Percentiles rank a stretch among this genome's conserved stretches.
These are phyloP conservation scores for Drosophila conformis DNA, from an alignment of 2,888 invertebrate species.

Conservation along the genomic window DNA sequence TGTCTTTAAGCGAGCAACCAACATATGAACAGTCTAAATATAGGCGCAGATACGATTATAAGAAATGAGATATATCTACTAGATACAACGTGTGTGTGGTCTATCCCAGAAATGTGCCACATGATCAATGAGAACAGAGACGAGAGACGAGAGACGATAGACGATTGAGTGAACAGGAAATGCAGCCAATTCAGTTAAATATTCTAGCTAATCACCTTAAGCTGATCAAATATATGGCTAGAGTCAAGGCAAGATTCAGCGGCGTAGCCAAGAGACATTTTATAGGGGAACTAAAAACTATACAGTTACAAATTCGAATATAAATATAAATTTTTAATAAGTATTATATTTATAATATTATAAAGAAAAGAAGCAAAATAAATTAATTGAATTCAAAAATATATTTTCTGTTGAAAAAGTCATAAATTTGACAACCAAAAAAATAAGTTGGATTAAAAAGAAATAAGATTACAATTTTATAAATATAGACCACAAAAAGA, in stretches of 20 bases:
- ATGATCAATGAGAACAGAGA: slow-evolving; percentile 28
- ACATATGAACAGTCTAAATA: slow-evolving; percentile 41
- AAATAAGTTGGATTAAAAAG: too few relatives aligned
- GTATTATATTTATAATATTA: too few relatives aligned
- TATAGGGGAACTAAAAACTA: neutral
- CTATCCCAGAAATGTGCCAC: slow-evolving; percentile 26
- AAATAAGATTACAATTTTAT: neutral
- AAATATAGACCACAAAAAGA: neutral
- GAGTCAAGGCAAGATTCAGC: slow-evolving; percentile 2
- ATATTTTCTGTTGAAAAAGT: neutral
- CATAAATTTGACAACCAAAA: neutral
- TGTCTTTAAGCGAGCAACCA: slow-evolving; percentile 47
- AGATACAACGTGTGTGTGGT: slow-evolving; percentile 20
- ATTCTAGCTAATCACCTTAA: slow-evolving; percentile 10
- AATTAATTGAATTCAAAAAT: neutral
- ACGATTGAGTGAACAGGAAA: slow-evolving; percentile 1
- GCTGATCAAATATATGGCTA: neutral
- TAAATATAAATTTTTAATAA: neutral
- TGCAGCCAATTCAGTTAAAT: slow-evolving; percentile 10
- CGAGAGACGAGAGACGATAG: slow-evolving; percentile 12
- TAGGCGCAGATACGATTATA: slow-evolving; percentile 30
- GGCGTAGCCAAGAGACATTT: slow-evolving; percentile 16
- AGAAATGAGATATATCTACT: slow-evolving; percentile 16
- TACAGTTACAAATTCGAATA: neutral
- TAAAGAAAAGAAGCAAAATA: too few relatives aligned